Base-by-base conservation (phyloP, 2,888 invertebrate species). In the Lochmaea capreae region DNA sequence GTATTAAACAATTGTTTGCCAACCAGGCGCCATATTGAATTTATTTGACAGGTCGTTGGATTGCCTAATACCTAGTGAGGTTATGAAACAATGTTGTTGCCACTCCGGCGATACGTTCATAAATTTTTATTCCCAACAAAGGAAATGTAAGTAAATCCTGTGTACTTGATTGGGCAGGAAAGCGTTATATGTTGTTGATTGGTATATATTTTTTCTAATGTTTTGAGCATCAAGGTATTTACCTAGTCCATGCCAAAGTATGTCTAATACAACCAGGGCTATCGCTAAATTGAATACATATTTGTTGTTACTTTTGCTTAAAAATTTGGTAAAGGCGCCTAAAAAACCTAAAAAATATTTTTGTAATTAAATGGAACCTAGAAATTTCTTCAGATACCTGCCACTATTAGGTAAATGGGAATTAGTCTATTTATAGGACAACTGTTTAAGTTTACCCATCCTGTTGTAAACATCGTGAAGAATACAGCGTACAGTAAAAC, bases 381-480 rank as follows among this genome's bases (percentile, higher is more conserved):
- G 11, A 63, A 43, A 12, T 22, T 12, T 26, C 22, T 33, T 59
- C 3, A 42, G 58, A 26, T 76, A 84, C 85, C 85, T 78, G 85
- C 84, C 22, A 86, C 82, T 68, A 86, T 85, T 65, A 87, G 75
- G 78, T 86, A 86, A 69, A 86, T 82, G 9, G 87, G 86, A 70
- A 87, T 86, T 65, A 86, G 77, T 63, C 81, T 80, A 73, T 83
- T 85, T 12, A 85, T 72, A 2, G 85, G 79, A 75, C 87, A 87
- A 68, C 78, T 84, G 72, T 86, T 84, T 33, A 86, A 73, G 75
- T 83, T 86, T 3, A 85, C 80, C 81, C 84, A 84, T 43, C 87
- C 87, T 22, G 84, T 81, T 12, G 84, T 79, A 67, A 86, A 85
- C 83, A 84, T 84, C 18, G 80, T 73, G 67, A 85, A 83, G 72